phyloP scores from a whole-genome alignment of 2,888 invertebrate genomes.

The Drosophila aldrichi region DNA sequence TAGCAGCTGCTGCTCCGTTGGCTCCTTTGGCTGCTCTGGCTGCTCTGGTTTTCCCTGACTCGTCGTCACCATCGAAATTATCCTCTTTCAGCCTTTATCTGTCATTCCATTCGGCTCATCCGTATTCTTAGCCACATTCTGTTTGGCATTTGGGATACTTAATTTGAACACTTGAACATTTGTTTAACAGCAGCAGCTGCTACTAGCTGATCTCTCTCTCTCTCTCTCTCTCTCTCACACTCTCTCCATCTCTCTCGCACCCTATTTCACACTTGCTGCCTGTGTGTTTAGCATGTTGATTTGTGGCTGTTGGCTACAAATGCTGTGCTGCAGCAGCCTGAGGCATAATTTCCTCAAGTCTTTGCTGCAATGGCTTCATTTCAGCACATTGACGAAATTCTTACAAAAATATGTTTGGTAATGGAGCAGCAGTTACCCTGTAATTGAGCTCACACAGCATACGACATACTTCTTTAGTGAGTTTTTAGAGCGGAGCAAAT shows the following conservation, averaged over 20 bases:
- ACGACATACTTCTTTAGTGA: background rate
- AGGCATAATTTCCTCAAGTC: constrained; percentile 1
- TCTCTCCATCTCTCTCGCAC: background rate
- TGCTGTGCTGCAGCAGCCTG: constrained; percentile 13
- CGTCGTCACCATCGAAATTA: constrained; percentile 13
- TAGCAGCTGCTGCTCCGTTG: constrained; percentile 33
- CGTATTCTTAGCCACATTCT: constrained; percentile 22
- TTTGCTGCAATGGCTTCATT: constrained; percentile 24
- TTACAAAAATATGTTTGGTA: background rate
- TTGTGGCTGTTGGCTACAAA: constrained; percentile 26
- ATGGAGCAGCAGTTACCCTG: background rate
- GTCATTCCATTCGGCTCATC: constrained; percentile 12
- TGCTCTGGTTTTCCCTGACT: background rate
- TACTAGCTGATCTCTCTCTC: background rate
- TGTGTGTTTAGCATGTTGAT: constrained; percentile 26
- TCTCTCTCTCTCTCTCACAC: no score
- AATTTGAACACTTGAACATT: constrained; percentile 45
- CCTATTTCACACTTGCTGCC: background rate
- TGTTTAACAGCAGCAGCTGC: constrained; percentile 25
- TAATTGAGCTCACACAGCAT: background rate
- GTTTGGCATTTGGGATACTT: constrained; percentile 44
- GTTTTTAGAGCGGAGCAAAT: no score
- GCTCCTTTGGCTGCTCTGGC: background rate
- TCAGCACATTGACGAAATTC: constrained; percentile 5
- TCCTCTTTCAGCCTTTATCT: constrained; percentile 15